phyloP scores from a whole-genome alignment of 2,888 invertebrate genomes.

The Galerucella calmariensis region DNA sequence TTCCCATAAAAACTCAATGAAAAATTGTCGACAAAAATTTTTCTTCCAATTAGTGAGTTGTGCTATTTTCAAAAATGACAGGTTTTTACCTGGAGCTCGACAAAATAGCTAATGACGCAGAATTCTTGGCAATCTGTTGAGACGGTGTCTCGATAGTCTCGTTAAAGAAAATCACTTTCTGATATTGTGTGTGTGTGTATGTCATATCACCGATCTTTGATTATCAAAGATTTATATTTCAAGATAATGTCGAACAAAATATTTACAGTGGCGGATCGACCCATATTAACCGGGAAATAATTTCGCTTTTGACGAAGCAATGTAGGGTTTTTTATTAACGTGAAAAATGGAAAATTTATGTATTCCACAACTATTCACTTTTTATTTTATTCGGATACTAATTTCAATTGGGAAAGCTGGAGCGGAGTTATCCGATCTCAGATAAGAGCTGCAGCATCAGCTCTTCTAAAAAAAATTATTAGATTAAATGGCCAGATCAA shows the following conservation, averaged over 20 bases:
- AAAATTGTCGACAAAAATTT: constrained; percentile 25
- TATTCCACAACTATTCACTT: too few relatives aligned
- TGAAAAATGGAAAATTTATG: too few relatives aligned
- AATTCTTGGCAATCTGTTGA: constrained; percentile 42
- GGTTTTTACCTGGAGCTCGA: constrained; percentile 28
- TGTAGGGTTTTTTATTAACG: too few relatives aligned
- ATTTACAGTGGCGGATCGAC: neutral
- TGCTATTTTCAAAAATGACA: constrained; percentile 28
- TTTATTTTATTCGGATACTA: too few relatives aligned
- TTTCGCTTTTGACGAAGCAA: too few relatives aligned
- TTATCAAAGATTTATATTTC: constrained; percentile 12
- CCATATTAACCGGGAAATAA: neutral
- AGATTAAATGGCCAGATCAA: too few relatives aligned
- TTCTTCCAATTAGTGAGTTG: constrained; percentile 35
- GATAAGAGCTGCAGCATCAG: too few relatives aligned
- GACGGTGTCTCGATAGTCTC: constrained; percentile 37
- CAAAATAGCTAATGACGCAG: constrained; percentile 43
- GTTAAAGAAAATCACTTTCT: constrained; percentile 42
- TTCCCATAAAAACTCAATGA: too few relatives aligned
- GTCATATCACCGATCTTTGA: constrained; percentile 39
- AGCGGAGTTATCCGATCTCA: too few relatives aligned
- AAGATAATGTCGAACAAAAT: neutral
- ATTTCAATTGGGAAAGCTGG: too few relatives aligned
- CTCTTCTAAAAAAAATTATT: too few relatives aligned
- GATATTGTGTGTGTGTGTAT: constrained; percentile 33